Conservation (phyloP, 2,888 invertebrate species). For the Conomelus anceps region DNA sequence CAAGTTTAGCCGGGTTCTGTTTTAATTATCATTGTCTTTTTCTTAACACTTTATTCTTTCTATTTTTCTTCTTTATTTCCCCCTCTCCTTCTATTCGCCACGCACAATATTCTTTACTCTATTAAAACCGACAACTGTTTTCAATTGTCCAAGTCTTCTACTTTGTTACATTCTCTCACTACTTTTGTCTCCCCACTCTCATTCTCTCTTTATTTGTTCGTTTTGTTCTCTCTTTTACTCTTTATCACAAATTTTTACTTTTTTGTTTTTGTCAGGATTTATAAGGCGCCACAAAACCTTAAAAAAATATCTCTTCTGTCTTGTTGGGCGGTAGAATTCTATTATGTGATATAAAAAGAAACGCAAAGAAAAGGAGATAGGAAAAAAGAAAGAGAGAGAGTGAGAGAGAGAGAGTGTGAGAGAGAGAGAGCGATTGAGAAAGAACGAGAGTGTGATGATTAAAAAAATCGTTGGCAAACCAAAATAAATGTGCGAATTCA, state of each 20-base stretch:
- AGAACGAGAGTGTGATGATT: neutral
- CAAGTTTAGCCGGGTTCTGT: neutral
- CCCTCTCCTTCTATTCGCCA: neutral
- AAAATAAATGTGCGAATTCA: neutral
- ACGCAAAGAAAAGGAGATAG: neutral
- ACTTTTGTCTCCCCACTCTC: neutral
- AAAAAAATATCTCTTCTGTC: neutral
- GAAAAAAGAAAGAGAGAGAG: slow-evolving; percentile 8
- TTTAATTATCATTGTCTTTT: neutral
- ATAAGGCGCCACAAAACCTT: neutral
- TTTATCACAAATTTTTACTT: neutral
- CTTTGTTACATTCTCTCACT: neutral
- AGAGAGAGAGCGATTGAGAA: neutral
- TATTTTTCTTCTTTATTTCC: neutral
- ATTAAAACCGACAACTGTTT: neutral
- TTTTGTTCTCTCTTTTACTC: neutral
- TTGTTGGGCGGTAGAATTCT: neutral
- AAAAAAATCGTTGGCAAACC: neutral
- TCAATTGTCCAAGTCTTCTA: neutral
- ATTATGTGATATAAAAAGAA: neutral
- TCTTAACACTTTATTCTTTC: neutral
- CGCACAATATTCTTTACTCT: neutral
- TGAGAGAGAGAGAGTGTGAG: neutral
- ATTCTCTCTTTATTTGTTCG: neutral
- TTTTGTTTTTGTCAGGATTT: neutral